phyloP scores from a whole-genome alignment of 2,888 invertebrate species.

The Habrosyne pyritoides region DNA sequence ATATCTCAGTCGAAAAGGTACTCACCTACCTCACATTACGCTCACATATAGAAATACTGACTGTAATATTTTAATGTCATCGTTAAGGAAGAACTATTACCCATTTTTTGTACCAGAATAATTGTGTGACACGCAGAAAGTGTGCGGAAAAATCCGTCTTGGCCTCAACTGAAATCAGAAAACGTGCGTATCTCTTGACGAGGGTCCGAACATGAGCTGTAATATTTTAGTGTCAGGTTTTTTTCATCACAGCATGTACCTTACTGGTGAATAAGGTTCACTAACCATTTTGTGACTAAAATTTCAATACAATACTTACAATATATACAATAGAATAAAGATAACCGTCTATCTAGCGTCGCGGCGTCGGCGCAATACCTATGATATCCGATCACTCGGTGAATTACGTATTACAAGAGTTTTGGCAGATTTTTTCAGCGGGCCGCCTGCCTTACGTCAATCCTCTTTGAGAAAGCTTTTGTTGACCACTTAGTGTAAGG shows the following conservation, averaged over 20 bases:
- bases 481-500: too few relatives aligned
- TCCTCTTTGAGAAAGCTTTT: too few relatives aligned
- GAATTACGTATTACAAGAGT: too few relatives aligned
- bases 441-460: too few relatives aligned
- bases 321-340: too few relatives aligned
- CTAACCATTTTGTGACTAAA: not conserved
- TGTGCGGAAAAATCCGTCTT: not conserved
- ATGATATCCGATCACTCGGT: too few relatives aligned
- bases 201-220: constrained; percentile 1
- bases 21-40: not conserved
- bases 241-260: constrained; percentile 2
- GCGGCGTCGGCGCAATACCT: too few relatives aligned
- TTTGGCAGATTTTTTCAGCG: too few relatives aligned
- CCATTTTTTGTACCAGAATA: not conserved
- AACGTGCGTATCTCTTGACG: constrained; percentile 7
- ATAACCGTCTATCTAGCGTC: too few relatives aligned
- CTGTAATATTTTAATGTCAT: not conserved
- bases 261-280: not conserved
- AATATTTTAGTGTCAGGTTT: constrained; percentile 9
- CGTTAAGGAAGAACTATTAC: not conserved
- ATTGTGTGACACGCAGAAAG: constrained; percentile 3
- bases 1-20: too few relatives aligned
- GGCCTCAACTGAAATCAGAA: constrained; percentile 3
- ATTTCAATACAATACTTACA: too few relatives aligned
- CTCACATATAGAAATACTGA: not conserved